Conservation (phyloP, 2,888 invertebrate species). For the Campaea margaritaria region DNA sequence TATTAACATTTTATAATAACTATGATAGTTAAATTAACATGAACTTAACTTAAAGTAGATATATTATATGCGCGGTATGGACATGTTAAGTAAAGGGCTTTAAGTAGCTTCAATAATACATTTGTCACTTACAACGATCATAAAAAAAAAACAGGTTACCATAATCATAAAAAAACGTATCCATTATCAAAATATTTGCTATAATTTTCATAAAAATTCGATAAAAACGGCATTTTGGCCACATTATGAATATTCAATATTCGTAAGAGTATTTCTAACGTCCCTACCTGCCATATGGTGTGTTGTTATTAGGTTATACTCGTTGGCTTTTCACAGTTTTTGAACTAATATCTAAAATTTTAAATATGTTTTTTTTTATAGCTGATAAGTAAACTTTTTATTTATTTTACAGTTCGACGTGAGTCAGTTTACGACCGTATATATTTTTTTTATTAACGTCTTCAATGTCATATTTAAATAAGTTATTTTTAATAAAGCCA, state of each 20-base stretch:
- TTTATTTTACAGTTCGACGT: constrained; percentile 1
- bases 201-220: neutral
- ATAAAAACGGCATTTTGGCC: neutral
- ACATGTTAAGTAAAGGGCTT: no score
- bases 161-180: neutral
- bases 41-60: no score
- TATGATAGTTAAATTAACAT: no score
- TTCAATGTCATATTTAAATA: constrained; percentile 3
- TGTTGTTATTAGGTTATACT: neutral
- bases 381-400: neutral
- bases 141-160: no score
- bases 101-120: no score
- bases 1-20: no score
- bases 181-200: neutral
- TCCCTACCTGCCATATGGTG: neutral
- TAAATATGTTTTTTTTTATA: constrained; percentile 1
- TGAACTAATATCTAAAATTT: neutral
- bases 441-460: neutral
- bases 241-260: no score
- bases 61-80: no score
- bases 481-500: constrained; percentile 1
- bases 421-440: neutral
- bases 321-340: neutral
- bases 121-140: no score
- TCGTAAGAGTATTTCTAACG: no score